Evolutionary conservation across 2,888 invertebrate species (phyloP), one percentile per base, ranked within the genome.

Genomic region (Thecophora atra): DNA sequence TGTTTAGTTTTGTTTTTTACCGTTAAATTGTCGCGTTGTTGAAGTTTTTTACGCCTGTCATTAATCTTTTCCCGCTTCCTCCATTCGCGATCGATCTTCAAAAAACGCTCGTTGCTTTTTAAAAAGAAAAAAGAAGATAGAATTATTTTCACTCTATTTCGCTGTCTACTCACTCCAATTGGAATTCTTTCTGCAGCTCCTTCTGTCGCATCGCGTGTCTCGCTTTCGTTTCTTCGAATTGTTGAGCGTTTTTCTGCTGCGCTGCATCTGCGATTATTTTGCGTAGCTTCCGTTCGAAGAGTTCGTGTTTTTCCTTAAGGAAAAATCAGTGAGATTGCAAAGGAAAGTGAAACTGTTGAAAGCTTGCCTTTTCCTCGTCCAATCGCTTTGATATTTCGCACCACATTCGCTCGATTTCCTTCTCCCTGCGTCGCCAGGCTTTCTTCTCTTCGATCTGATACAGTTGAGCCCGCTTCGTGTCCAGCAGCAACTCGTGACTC

Each of bases 391-490:
- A 72, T 5, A 74, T 73, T 17, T 77, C 64, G 1, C 70, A 56
- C 78, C 78, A 79, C 62, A 75, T 73, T 60, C 56, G 30, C 21
- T 78, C 75, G n/a, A 77, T 75, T 19, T 74, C 21, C 24, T 74
- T 68, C 67, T 77, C 76, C 42, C 54, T 75, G 28, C 72, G 67
- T 7, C 65, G 64, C 42, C 66, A 42, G 3, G 64, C 11, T 56
- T 74, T 75, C 51, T 75, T 78, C 30, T 77, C 77, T 56, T 75
- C 73, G n/a, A 79, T 77, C 73, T 79, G 78, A 60, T 77, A 68
- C 24, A 75, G 75, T 56, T 79, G 78, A 2, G 74, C 76, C 44
- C 73, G 72, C 70, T 79, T 79, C 30, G 76, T 74, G 52, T 76
- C 78, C 63, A 76, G 28, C 30, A 79, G 74, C 30, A 76, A 65